Percentiles rank a stretch among this genome's conserved stretches.
Evolutionary conservation across 2,113 vertebrate genomes (phyloP).

Genomic region (Cricetomys ansorgei): DNA sequence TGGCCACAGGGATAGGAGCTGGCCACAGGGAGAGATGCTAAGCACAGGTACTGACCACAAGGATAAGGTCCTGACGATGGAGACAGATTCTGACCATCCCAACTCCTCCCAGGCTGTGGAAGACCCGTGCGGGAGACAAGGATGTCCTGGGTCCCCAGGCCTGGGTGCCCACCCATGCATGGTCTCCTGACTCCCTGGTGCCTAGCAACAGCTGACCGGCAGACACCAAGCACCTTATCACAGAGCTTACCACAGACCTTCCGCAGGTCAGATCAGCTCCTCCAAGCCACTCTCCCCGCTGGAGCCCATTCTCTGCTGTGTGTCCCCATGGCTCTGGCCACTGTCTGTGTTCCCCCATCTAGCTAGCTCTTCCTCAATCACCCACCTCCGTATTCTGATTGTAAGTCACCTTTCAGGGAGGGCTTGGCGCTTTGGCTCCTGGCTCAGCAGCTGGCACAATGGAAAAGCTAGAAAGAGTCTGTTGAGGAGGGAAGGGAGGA

Average conservation of each 20-base stretch:
- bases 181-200: too few species aligned
- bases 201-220: not conserved
- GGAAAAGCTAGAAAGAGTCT: not conserved
- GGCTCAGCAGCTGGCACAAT: not conserved
- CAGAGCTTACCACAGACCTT: too few species aligned
- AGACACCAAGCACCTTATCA: not conserved
- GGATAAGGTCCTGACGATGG: too few species aligned
- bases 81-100: not conserved
- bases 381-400: not conserved
- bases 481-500: accelerated
- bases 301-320: not conserved
- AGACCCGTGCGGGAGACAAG: not conserved
- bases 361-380: not conserved
- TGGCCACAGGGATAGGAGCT: not conserved
- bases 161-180: too few species aligned
- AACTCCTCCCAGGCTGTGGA: not conserved
- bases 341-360: not conserved
- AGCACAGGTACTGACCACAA: not conserved
- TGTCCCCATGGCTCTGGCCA: not conserved
- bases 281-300: not conserved
- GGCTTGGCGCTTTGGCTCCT: not conserved
- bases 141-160: not conserved
- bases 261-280: not conserved
- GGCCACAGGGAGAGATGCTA: too few species aligned
- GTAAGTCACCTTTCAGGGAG: not conserved